These are phyloP conservation scores for Nephila pilipes DNA, from an alignment of 1,140 invertebrate species.

Conservation along the genomic window DNA sequence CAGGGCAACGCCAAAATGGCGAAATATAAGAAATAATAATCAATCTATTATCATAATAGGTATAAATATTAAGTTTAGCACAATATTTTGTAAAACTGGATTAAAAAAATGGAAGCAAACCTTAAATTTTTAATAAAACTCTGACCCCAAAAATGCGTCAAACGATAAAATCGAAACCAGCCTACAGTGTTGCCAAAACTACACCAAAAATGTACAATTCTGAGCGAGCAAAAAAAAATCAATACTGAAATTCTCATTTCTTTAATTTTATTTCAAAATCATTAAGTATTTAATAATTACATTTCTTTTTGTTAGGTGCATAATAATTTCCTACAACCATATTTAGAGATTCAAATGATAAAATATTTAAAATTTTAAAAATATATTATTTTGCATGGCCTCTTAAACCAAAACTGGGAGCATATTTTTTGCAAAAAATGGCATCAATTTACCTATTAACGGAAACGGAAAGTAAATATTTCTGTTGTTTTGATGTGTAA, in stretches of 20 bases:
- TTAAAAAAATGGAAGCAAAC: constrained; percentile 13
- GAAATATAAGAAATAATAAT: neutral
- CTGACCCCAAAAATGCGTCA: constrained; percentile 68
- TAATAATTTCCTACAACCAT: too few relatives aligned
- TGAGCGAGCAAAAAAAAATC: constrained; percentile 17
- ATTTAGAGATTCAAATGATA: neutral
- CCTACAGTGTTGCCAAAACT: constrained; percentile 42
- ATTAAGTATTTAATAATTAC: too few relatives aligned
- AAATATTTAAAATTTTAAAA: neutral
- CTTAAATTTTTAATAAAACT: constrained; percentile 61
- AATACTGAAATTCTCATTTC: neutral
- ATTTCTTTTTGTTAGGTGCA: too few relatives aligned
- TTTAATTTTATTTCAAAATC: neutral
- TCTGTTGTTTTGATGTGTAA: constrained; percentile 57
- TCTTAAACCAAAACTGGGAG: neutral
- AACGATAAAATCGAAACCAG: constrained; percentile 74
- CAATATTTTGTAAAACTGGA: neutral
- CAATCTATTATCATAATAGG: neutral
- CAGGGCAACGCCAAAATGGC: constrained; percentile 38
- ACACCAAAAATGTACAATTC: neutral
- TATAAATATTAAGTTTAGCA: neutral
- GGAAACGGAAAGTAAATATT: constrained; percentile 76
- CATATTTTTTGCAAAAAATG: neutral
- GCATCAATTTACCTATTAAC: constrained; percentile 39
- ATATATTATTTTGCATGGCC: neutral